Evolutionary conservation across 2,888 invertebrate genomes (phyloP).

Genomic region (Sarcophaga variegata): DNA sequence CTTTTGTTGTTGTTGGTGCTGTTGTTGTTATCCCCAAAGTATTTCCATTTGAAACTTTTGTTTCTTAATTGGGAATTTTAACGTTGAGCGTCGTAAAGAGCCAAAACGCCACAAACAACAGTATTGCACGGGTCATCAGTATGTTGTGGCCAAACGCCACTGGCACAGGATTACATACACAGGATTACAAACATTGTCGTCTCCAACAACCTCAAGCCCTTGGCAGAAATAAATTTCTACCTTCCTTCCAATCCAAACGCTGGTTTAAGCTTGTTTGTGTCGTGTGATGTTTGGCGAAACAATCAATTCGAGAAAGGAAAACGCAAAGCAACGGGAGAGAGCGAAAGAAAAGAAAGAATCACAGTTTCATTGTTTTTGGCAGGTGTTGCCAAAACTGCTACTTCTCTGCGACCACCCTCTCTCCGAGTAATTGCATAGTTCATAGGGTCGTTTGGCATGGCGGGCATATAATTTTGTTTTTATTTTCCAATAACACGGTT

Average conservation of each 20-base stretch:
- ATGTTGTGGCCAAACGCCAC: conserved; percentile 32
- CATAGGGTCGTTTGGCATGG: too few relatives aligned
- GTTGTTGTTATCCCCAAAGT: neutral
- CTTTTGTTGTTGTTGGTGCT: neutral
- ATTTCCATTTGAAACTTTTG: conserved; percentile 34
- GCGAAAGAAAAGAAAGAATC: neutral
- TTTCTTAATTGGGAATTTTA: conserved; percentile 59
- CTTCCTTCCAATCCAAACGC: too few relatives aligned
- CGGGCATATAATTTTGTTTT: neutral
- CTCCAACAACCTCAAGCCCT: conserved; percentile 1
- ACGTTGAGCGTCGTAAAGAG: neutral
- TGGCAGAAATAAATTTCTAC: neutral
- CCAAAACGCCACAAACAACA: neutral
- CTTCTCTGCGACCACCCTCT: neutral
- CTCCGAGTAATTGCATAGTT: too few relatives aligned
- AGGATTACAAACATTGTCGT: neutral
- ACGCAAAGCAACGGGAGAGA: neutral
- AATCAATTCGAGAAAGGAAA: neutral
- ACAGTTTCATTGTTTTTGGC: conserved; percentile 46
- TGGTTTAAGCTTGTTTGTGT: conserved; percentile 1
- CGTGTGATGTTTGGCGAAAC: conserved; percentile 7
- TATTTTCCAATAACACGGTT: neutral
- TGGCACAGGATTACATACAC: conserved; percentile 36
- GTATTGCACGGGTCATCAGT: conserved; percentile 42
- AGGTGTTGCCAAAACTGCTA: conserved; percentile 48